Evolutionary conservation across 1,140 invertebrate species (phyloP).

Genomic region (Zaprionus lachaisei): DNA sequence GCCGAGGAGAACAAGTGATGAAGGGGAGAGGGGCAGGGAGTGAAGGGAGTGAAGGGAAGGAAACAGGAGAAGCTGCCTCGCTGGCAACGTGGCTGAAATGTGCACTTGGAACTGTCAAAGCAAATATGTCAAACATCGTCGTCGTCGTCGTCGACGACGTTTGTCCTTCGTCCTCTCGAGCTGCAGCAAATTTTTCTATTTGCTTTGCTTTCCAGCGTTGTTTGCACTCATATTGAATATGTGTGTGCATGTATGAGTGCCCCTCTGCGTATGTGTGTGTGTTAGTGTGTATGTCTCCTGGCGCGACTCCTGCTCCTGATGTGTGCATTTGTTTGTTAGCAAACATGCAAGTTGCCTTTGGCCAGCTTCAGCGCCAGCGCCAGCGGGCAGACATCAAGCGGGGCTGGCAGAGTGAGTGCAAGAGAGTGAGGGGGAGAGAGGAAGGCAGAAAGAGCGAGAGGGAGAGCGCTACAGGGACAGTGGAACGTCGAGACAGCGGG

Average conservation of each 20-base stretch:
- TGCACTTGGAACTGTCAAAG: constrained; percentile 82
- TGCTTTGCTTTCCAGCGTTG: constrained; percentile 78
- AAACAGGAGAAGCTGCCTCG: constrained; percentile 4
- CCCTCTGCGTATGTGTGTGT: constrained; percentile 18
- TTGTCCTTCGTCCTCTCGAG: constrained; percentile 22
- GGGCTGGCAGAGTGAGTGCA: neutral
- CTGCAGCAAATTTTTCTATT: constrained; percentile 80
- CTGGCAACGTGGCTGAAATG: constrained; percentile 74
- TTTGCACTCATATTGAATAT: constrained; percentile 67
- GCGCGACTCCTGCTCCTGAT: constrained; percentile 50
- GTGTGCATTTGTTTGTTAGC: constrained; percentile 80
- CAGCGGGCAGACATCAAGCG: constrained; percentile 7
- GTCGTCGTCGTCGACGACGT: constrained; percentile 45
- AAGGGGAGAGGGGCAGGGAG: neutral
- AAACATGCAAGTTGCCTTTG: constrained; percentile 83
- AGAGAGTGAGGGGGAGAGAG: neutral
- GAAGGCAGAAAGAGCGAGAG: neutral
- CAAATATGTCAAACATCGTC: constrained; percentile 81
- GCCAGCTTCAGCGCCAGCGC: constrained; percentile 51
- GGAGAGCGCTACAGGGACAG: neutral
- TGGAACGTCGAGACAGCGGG: neutral
- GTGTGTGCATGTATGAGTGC: constrained; percentile 15
- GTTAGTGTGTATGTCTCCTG: constrained; percentile 48
- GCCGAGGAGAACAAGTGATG: constrained; percentile 5
- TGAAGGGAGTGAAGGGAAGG: neutral